Percentiles rank a stretch among this genome's conserved stretches.
phyloP scores from a whole-genome alignment of 2,113 vertebrate species.

The Pterocles burchelli region DNA sequence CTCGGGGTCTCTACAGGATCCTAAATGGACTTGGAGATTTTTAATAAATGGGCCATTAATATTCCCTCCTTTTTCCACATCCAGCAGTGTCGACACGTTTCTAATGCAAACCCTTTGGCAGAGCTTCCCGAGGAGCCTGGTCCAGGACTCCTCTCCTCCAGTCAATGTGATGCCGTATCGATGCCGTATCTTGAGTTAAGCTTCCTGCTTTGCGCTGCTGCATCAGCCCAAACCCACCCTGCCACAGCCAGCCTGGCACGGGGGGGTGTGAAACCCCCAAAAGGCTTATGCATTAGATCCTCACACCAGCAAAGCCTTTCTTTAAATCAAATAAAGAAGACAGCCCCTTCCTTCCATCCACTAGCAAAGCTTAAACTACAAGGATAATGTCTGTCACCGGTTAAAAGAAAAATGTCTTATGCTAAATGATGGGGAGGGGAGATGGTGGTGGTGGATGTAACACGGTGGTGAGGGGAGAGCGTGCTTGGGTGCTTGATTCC shows the following conservation, averaged over 20 bases:
- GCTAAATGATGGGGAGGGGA: neutral
- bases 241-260: neutral
- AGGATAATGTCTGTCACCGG: neutral
- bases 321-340: neutral
- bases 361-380: neutral
- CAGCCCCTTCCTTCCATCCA: neutral
- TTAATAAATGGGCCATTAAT: neutral
- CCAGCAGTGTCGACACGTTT: neutral
- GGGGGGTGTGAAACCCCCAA: neutral
- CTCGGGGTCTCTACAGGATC: accelerated
- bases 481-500: neutral
- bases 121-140: neutral
- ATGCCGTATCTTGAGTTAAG: neutral
- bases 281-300: neutral
- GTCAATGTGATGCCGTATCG: accelerated
- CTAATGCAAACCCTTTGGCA: neutral
- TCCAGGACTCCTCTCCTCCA: neutral
- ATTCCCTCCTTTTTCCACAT: neutral
- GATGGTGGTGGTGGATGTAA: neutral
- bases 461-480: neutral
- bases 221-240: neutral
- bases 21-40: neutral
- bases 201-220: neutral
- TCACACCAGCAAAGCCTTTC: neutral
- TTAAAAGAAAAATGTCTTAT: neutral